Evolutionary conservation across 1,140 invertebrate genomes (phyloP).

Genomic region (Eulimnadia texana): DNA sequence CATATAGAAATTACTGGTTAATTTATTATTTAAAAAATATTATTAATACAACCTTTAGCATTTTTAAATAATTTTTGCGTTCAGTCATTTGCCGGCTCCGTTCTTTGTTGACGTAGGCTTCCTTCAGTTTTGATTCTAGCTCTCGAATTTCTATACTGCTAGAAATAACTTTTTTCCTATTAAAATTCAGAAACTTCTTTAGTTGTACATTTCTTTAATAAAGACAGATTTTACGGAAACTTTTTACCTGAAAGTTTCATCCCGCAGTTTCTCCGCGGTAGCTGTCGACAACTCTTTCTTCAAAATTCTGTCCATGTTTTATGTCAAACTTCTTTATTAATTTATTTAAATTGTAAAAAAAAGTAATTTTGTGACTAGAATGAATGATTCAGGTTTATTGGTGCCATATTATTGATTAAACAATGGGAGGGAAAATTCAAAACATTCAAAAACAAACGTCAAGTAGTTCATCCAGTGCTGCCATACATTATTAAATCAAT

Average conservation of each 20-base stretch:
- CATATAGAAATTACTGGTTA: background rate
- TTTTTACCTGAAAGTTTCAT: conserved; percentile 8
- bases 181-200: background rate
- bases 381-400: too few relatives aligned
- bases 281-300: background rate
- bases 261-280: background rate
- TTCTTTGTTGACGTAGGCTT: conserved; percentile 12
- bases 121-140: conserved; percentile 10
- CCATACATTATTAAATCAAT: too few relatives aligned
- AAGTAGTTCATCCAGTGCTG: too few relatives aligned
- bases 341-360: too few relatives aligned
- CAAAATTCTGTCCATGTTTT: too few relatives aligned
- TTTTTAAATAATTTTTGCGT: background rate
- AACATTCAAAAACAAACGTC: too few relatives aligned
- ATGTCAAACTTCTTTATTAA: too few relatives aligned
- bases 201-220: background rate
- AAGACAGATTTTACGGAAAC: background rate
- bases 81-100: conserved; percentile 6
- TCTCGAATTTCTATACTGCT: conserved; percentile 13
- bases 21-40: background rate
- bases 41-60: background rate
- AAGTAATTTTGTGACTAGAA: too few relatives aligned
- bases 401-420: too few relatives aligned
- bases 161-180: conserved; percentile 3
- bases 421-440: too few relatives aligned